A percentile compares a stretch with the other conserved stretches of the same genome.
phyloP scores from a whole-genome alignment of 1,140 invertebrate genomes.

The Battus philenor region DNA sequence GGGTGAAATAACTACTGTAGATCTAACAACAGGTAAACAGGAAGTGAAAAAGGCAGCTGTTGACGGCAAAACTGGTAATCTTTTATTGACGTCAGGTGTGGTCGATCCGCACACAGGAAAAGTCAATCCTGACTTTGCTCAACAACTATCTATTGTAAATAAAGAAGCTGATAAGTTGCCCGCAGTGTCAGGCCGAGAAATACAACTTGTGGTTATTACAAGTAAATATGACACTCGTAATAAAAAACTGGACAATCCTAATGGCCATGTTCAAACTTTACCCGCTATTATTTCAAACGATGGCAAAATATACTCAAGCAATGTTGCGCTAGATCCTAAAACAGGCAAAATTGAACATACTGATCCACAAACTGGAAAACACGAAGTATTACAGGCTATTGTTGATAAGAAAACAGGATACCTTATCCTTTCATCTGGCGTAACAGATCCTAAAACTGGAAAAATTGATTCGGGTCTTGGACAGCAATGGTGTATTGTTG shows the following conservation, averaged over 20 bases:
- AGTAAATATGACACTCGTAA: conserved; percentile 73
- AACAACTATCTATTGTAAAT: conserved; percentile 69
- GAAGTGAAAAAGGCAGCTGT: conserved; percentile 64
- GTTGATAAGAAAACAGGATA: conserved; percentile 71
- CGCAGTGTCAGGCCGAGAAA: conserved; percentile 37
- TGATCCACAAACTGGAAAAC: conserved; percentile 71
- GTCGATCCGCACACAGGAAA: conserved; percentile 78
- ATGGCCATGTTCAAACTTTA: conserved; percentile 64
- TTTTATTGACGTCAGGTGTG: conserved; percentile 77
- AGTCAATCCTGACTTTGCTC: conserved; percentile 64
- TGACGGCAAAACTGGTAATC: conserved; percentile 75
- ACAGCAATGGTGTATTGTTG: conserved; percentile 78
- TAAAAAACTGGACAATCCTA: conserved; percentile 68
- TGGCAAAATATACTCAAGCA: conserved; percentile 70
- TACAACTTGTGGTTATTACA: conserved; percentile 73
- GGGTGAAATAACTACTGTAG: conserved; percentile 67
- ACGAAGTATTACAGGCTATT: conserved; percentile 68
- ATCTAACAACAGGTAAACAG: conserved; percentile 47
- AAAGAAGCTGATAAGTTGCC: conserved; percentile 40
- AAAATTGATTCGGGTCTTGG: conserved; percentile 72
- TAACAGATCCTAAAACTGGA: conserved; percentile 70
- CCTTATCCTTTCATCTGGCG: conserved; percentile 56
- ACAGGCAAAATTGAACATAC: conserved; percentile 66
- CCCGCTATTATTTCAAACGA: conserved; percentile 63
- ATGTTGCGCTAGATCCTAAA: conserved; percentile 72